phyloP scores from a whole-genome alignment of 2,888 invertebrate species.

The Seira musarum region DNA sequence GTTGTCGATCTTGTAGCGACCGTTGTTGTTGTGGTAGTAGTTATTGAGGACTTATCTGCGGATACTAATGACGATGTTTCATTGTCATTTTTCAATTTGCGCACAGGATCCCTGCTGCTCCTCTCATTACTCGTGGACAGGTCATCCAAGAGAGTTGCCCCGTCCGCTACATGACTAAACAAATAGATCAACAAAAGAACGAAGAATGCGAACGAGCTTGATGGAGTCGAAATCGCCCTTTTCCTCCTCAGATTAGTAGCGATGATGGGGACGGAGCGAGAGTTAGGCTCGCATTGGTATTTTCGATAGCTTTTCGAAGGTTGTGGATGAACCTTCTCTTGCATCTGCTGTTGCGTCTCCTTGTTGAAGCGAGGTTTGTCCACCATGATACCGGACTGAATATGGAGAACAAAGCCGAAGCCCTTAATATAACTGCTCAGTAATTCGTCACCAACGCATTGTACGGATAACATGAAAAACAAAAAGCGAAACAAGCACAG shows the following conservation, averaged over 20 bases:
- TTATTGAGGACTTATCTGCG: not conserved
- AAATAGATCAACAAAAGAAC: constrained; percentile 44
- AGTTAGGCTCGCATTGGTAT: no score
- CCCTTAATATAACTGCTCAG: no score
- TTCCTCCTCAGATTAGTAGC: no score
- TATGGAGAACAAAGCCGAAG: constrained; percentile 4
- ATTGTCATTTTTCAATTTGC: no score
- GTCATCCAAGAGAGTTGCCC: constrained; percentile 55
- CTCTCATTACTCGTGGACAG: constrained; percentile 37
- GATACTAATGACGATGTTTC: no score
- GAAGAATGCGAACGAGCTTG: constrained; percentile 26
- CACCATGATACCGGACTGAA: constrained; percentile 53
- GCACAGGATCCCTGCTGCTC: constrained; percentile 2
- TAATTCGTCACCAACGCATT: no score
- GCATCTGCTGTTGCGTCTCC: constrained; percentile 37
- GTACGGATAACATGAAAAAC: no score
- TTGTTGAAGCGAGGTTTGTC: constrained; percentile 32
- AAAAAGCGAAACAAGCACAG: no score
- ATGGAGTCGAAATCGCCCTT: not conserved
- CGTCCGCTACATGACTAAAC: constrained; percentile 28
- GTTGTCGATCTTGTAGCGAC: not conserved
- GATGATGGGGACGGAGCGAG: no score
- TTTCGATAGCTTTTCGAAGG: no score
- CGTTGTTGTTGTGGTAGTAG: constrained; percentile 8
- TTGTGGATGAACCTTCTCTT: not conserved